Evolutionary conservation across 2,888 invertebrate species (phyloP).

Genomic region (Drosophila meridiana): DNA sequence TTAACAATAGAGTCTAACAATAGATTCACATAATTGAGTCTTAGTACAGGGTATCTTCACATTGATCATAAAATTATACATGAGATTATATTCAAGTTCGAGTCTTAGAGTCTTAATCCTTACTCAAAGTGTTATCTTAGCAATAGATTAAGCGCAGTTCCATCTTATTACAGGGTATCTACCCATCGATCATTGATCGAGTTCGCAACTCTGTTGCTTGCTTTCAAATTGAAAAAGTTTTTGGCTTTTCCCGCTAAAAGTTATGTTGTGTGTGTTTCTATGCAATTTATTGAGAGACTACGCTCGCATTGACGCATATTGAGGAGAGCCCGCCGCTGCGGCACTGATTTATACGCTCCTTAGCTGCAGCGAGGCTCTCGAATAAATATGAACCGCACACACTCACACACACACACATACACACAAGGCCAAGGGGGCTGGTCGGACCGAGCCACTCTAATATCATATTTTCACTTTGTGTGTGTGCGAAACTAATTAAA

Average conservation of each 20-base stretch:
- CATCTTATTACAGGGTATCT: conserved; percentile 18
- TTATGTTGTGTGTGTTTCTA: conserved; percentile 61
- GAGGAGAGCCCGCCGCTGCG: conserved; percentile 35
- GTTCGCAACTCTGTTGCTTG: conserved; percentile 8
- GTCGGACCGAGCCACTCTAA: conserved; percentile 28
- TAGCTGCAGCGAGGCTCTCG: conserved; percentile 39
- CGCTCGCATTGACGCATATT: conserved; percentile 56
- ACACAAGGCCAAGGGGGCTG: neutral
- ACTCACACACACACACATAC: conserved; percentile 1
- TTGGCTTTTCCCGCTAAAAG: conserved; percentile 61
- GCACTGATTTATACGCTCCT: conserved; percentile 50
- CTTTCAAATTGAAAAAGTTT: conserved; percentile 76
- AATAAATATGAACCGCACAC: conserved; percentile 26
- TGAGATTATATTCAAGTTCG: too few species aligned
- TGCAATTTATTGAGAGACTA: conserved; percentile 71
- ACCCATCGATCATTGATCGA: rapidly evolving
- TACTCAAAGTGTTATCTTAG: neutral
- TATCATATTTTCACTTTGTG: conserved; percentile 63
- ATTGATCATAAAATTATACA: too few species aligned
- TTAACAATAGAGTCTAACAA: too few species aligned
- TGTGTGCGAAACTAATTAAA: conserved; percentile 78
- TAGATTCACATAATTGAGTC: too few species aligned
- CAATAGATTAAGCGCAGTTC: neutral
- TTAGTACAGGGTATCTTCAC: too few species aligned
- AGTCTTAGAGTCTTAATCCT: too few species aligned